phyloP scores from a whole-genome alignment of 2,113 vertebrate genomes.

The Sterna hirundo region DNA sequence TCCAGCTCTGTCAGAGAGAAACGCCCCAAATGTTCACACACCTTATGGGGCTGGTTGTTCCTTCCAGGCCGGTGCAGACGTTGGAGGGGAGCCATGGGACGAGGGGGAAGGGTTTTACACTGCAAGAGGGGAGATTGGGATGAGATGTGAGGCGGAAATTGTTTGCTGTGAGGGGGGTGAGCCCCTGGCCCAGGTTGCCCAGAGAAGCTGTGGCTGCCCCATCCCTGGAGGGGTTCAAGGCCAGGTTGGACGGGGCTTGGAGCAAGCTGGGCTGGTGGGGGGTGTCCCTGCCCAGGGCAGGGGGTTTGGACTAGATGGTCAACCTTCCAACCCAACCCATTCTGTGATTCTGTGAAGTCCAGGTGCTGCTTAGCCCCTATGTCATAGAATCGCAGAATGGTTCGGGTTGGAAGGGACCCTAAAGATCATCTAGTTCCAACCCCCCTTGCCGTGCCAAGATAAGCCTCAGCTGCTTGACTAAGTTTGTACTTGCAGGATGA shows the following conservation, averaged over 20 bases:
- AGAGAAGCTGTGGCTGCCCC: too few species aligned
- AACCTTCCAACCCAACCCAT: neutral
- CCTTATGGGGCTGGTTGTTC: neutral
- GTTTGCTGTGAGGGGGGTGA: too few species aligned
- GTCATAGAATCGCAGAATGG: neutral
- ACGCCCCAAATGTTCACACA: neutral
- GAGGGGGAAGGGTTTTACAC: too few species aligned
- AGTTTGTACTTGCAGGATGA: slow-evolving; percentile 3
- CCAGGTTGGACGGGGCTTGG: neutral
- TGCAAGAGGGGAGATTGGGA: too few species aligned
- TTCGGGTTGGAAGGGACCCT: too few species aligned
- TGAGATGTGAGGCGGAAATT: too few species aligned
- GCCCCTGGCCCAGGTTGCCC: too few species aligned
- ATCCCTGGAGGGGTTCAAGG: too few species aligned
- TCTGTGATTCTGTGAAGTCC: neutral
- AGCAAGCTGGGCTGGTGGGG: neutral
- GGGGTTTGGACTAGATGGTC: neutral
- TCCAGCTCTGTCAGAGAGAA: neutral
- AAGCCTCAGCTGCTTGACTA: neutral
- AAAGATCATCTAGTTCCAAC: too few species aligned
- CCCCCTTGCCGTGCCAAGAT: neutral
- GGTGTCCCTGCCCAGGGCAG: neutral
- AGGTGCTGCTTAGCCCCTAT: neutral
- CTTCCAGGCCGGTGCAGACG: neutral
- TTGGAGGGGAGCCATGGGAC: too few species aligned